A percentile compares a stretch with the other conserved stretches of the same genome.
Evolutionary conservation across 1,140 invertebrate species (phyloP).

Genomic region (Drosophila parvula): DNA sequence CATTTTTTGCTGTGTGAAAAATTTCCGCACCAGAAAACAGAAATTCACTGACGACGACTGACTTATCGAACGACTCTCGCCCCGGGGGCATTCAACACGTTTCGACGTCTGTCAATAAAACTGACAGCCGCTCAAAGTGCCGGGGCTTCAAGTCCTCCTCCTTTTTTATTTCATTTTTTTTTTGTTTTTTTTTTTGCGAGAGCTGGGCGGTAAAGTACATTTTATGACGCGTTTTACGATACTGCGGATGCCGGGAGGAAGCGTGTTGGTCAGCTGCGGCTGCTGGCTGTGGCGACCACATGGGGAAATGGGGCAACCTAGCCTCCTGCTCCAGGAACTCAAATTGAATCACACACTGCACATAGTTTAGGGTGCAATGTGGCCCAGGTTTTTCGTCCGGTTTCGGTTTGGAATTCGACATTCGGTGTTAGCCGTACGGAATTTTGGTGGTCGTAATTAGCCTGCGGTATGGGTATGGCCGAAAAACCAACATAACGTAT

Average conservation of each 20-base stretch:
- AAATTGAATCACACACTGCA: conserved; percentile 13
- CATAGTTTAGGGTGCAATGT: conserved; percentile 23
- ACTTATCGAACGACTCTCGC: conserved; percentile 22
- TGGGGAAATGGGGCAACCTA: not conserved
- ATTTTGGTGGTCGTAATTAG: conserved; percentile 40
- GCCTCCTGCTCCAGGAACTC: conserved; percentile 2
- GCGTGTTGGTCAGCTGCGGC: conserved; percentile 18
- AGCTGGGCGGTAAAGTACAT: conserved; percentile 26
- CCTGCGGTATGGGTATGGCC: conserved; percentile 39
- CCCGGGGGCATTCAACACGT: conserved; percentile 39
- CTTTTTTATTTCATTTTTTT: not conserved
- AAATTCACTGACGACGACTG: conserved; percentile 1
- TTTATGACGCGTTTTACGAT: conserved; percentile 55
- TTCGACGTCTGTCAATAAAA: conserved; percentile 54
- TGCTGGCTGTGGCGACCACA: conserved; percentile 1
- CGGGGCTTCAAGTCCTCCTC: conserved; percentile 12
- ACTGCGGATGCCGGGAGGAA: conserved; percentile 33
- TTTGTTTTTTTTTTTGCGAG: conserved; percentile 12
- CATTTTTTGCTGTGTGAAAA: not conserved
- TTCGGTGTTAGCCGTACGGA: not conserved
- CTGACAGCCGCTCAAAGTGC: conserved; percentile 53
- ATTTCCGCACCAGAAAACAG: not conserved
- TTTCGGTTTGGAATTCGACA: conserved; percentile 16
- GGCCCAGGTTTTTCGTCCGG: conserved; percentile 19
- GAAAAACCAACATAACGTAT: conserved; percentile 58